phyloP scores from a whole-genome alignment of 2,888 invertebrate genomes.

The Melanostoma scalare region DNA sequence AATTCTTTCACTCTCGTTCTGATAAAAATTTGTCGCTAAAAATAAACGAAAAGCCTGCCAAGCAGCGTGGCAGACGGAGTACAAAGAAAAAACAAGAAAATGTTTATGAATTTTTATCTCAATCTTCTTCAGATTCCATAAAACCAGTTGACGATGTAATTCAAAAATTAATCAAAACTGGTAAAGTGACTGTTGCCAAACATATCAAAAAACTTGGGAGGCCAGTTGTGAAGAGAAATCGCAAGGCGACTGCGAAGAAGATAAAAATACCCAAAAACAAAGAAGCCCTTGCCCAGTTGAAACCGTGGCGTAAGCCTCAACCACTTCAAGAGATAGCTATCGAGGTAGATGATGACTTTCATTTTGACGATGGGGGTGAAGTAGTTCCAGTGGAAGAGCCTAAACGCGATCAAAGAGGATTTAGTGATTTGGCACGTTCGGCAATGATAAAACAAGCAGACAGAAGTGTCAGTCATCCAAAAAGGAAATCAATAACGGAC shows the following conservation, averaged over 20 bases:
- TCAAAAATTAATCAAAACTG: slow-evolving; percentile 82
- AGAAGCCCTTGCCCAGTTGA: background rate
- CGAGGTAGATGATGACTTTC: slow-evolving; percentile 13
- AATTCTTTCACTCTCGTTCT: slow-evolving; percentile 42
- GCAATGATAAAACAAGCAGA: slow-evolving; percentile 77
- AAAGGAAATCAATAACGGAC: slow-evolving; percentile 56
- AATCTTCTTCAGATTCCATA: slow-evolving; percentile 75
- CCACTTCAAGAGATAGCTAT: background rate
- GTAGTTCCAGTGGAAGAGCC: slow-evolving; percentile 10
- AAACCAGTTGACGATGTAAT: slow-evolving; percentile 79
- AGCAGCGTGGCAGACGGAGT: background rate
- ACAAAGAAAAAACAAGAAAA: slow-evolving; percentile 33
- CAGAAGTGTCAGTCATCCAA: slow-evolving; percentile 49
- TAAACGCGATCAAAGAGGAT: slow-evolving; percentile 48
- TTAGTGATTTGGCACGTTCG: slow-evolving; percentile 78
- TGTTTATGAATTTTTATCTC: slow-evolving; percentile 79
- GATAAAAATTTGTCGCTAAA: background rate
- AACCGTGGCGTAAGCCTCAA: background rate
- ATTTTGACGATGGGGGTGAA: slow-evolving; percentile 20
- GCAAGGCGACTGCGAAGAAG: slow-evolving; percentile 14
- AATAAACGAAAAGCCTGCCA: background rate
- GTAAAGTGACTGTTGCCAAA: slow-evolving; percentile 83
- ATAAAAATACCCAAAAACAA: slow-evolving; percentile 1
- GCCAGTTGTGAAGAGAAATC: slow-evolving; percentile 18
- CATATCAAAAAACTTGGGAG: slow-evolving; percentile 82